Evolutionary conservation across 2,888 invertebrate genomes (phyloP).

Genomic region (Drosophila histrio): DNA sequence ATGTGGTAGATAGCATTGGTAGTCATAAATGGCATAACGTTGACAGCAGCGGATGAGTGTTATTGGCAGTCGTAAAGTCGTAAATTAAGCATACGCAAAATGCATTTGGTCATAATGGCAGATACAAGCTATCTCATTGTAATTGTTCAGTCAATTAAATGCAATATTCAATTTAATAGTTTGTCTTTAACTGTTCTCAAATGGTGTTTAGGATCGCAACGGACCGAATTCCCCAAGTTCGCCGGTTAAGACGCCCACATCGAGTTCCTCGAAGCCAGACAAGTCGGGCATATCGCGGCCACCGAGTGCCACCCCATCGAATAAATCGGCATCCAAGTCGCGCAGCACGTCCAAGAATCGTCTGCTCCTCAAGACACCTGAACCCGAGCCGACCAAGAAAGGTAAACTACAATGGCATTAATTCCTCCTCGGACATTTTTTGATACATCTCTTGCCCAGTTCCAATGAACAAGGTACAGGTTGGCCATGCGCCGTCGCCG

Average conservation of each 20-base stretch:
- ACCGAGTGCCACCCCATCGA: conserved; percentile 84
- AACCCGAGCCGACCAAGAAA: conserved; percentile 89
- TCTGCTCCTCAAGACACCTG: conserved; percentile 88
- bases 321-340: conserved; percentile 83
- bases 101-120: conserved; percentile 80
- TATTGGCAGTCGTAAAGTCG: conserved; percentile 48
- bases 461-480: conserved; percentile 97
- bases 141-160: conserved; percentile 15
- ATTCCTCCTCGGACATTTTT: neutral
- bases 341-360: conserved; percentile 84
- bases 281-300: conserved; percentile 83
- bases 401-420: conserved; percentile 84
- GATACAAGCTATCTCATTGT: conserved; percentile 75
- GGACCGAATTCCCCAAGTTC: conserved; percentile 88
- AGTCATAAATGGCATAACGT: conserved; percentile 72
- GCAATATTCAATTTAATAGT: neutral
- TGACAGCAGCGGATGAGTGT: conserved; percentile 60
- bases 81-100: conserved; percentile 44
- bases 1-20: conserved; percentile 36
- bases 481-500: conserved; percentile 95
- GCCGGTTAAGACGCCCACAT: conserved; percentile 88
- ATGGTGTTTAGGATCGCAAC: conserved; percentile 86
- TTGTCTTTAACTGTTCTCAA: neutral
- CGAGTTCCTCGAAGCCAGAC: conserved; percentile 83
- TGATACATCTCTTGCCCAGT: conserved; percentile 83